A percentile compares a stretch with the other conserved stretches of the same genome.
These are phyloP conservation scores for Nineta flava DNA, from an alignment of 2,888 invertebrate species.

Conservation along the genomic window DNA sequence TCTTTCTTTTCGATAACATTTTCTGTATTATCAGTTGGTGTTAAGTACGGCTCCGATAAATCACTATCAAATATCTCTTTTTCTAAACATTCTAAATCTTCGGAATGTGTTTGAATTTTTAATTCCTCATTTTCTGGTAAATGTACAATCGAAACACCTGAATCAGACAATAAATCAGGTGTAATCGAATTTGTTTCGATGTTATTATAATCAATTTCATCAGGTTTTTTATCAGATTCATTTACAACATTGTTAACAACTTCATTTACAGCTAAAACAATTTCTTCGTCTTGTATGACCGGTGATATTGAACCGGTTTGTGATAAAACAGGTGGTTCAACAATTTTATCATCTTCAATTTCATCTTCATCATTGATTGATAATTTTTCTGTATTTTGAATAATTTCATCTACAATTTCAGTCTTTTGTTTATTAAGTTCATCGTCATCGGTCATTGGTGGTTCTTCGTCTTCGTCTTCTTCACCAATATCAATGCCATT, in stretches of 20 bases:
- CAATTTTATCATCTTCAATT: slow-evolving; percentile 25
- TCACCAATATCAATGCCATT: slow-evolving; percentile 26
- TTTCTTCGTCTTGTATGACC: slow-evolving; percentile 35
- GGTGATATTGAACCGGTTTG: slow-evolving; percentile 20
- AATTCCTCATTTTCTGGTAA: background rate
- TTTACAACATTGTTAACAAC: slow-evolving; percentile 30
- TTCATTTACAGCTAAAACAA: slow-evolving; percentile 33
- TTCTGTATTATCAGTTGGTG: slow-evolving; percentile 44
- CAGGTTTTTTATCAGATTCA: slow-evolving; percentile 22
- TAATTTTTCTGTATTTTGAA: slow-evolving; percentile 32
- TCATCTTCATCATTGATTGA: slow-evolving; percentile 26
- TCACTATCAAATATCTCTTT: slow-evolving; percentile 49
- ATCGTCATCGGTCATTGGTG: slow-evolving; percentile 10
- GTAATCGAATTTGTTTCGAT: slow-evolving; percentile 4
- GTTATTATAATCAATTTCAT: slow-evolving; percentile 11
- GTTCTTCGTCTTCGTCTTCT: background rate
- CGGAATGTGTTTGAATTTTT: slow-evolving; percentile 25
- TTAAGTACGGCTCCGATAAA: slow-evolving; percentile 49
- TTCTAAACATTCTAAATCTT: slow-evolving; percentile 28
- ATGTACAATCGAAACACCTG: background rate
- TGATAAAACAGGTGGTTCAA: slow-evolving; percentile 11
- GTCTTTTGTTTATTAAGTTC: slow-evolving; percentile 22
- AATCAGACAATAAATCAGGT: background rate
- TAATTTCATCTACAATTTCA: slow-evolving; percentile 33
- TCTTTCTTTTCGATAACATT: slow-evolving; percentile 19